Evolutionary conservation across 2,888 invertebrate genomes (phyloP).

Genomic region (Zygaena filipendulae): DNA sequence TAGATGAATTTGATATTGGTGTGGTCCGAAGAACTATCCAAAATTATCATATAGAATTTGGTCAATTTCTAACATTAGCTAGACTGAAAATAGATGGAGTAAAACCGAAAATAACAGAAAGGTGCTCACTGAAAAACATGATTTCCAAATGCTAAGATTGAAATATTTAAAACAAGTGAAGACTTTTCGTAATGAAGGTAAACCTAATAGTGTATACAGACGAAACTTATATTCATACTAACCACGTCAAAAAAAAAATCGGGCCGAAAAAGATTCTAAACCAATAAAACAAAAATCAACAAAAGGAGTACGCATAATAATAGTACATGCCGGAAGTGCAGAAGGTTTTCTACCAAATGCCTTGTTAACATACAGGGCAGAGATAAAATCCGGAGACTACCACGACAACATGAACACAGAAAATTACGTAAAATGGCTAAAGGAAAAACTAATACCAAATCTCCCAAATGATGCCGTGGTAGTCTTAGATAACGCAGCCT

Average conservation of each 20-base stretch:
- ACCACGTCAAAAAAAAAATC: slow-evolving; percentile 10
- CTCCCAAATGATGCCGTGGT: slow-evolving; percentile 16
- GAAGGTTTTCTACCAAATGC: slow-evolving; percentile 14
- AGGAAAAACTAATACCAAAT: slow-evolving; percentile 19
- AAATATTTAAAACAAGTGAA: slow-evolving; percentile 16
- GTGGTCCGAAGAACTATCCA: slow-evolving; percentile 6
- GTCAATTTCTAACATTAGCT: slow-evolving; percentile 16
- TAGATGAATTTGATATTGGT: slow-evolving; percentile 7
- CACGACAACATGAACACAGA: slow-evolving; percentile 19
- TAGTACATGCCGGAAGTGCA: slow-evolving; percentile 5
- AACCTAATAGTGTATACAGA: slow-evolving; percentile 15
- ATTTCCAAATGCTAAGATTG: slow-evolving; percentile 14
- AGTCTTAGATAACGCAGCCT: slow-evolving; percentile 18
- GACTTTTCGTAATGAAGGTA: slow-evolving; percentile 14
- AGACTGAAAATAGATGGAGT: slow-evolving; percentile 16
- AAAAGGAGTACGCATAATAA: slow-evolving; percentile 12
- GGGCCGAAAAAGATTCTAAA: slow-evolving; percentile 5
- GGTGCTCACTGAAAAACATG: slow-evolving; percentile 16
- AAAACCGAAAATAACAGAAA: slow-evolving; percentile 16
- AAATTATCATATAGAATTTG: slow-evolving; percentile 8
- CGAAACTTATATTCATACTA: slow-evolving; percentile 12
- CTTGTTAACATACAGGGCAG: slow-evolving; percentile 12
- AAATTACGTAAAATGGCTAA: slow-evolving; percentile 19
- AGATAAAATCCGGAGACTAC: slow-evolving; percentile 15
- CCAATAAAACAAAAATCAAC: slow-evolving; percentile 10